Evolutionary conservation across 1,140 invertebrate species (phyloP).

Genomic region (Zelostemma sp.): DNA sequence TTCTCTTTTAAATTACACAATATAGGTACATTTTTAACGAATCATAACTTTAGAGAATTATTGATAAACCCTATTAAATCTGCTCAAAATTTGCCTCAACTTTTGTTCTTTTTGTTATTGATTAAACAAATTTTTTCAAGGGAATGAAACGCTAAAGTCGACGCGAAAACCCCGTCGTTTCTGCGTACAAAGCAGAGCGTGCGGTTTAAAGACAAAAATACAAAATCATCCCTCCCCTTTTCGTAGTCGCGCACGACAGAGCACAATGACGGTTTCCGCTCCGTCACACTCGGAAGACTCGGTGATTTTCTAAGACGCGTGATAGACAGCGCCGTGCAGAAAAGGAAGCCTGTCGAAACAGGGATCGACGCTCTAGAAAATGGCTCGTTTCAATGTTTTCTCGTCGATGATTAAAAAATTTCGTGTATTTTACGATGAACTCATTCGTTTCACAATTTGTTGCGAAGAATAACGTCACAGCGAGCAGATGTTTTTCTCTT

Average conservation of each 20-base stretch:
- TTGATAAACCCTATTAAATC: neutral
- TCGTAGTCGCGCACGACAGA: constrained; percentile 27
- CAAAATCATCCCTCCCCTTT: constrained; percentile 8
- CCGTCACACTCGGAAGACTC: constrained; percentile 53
- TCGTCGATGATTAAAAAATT: neutral
- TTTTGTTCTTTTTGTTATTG: too few species aligned
- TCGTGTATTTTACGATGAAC: neutral
- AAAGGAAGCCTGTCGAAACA: constrained; percentile 16
- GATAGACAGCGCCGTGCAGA: constrained; percentile 7
- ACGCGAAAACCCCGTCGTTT: too few species aligned
- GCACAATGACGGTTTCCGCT: constrained; percentile 56
- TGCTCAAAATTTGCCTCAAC: neutral
- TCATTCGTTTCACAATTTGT: constrained; percentile 1
- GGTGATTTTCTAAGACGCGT: constrained; percentile 49
- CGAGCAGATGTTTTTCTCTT: constrained; percentile 5
- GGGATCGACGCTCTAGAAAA: constrained; percentile 15
- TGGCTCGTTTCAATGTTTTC: neutral
- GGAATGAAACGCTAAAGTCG: too few species aligned
- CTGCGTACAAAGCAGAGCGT: too few species aligned
- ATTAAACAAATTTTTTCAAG: too few species aligned
- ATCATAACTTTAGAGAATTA: too few species aligned
- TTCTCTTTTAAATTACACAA: too few species aligned
- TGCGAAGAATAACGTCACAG: neutral
- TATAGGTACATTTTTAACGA: too few species aligned
- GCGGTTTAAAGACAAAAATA: neutral